A percentile compares a stretch with the other conserved stretches of the same genome.
phyloP scores from a whole-genome alignment of 1,140 invertebrate genomes.

The Probaryconus sp. region DNA sequence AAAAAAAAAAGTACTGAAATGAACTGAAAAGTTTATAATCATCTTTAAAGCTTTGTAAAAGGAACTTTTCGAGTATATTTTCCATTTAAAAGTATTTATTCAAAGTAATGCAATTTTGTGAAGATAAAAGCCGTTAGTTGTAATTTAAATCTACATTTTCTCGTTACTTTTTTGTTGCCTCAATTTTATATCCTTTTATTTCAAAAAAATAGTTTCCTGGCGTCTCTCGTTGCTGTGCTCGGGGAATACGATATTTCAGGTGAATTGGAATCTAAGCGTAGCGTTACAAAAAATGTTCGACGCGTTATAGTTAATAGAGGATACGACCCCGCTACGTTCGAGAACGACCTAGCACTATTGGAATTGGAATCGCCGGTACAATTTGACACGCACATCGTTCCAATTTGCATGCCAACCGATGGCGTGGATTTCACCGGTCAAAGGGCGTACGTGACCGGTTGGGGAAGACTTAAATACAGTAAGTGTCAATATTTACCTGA shows the following conservation, averaged over 20 bases:
- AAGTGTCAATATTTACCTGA: too few relatives aligned
- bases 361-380: slow-evolving; percentile 90
- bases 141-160: too few relatives aligned
- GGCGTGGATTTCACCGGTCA: slow-evolving; percentile 89
- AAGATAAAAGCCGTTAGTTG: too few relatives aligned
- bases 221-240: slow-evolving; percentile 92
- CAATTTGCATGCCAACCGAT: slow-evolving; percentile 93
- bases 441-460: slow-evolving; percentile 90
- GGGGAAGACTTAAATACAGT: slow-evolving; percentile 83
- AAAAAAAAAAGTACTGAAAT: too few relatives aligned
- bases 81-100: too few relatives aligned
- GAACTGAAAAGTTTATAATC: too few relatives aligned
- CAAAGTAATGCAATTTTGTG: too few relatives aligned
- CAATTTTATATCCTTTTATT: too few relatives aligned
- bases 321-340: slow-evolving; percentile 93
- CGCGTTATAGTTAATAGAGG: slow-evolving; percentile 92
- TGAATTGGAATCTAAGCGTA: slow-evolving; percentile 86
- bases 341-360: slow-evolving; percentile 92
- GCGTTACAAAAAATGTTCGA: slow-evolving; percentile 89
- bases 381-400: slow-evolving; percentile 92
- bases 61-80: too few relatives aligned
- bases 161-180: too few relatives aligned
- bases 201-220: slow-evolving; percentile 91
- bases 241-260: slow-evolving; percentile 94
- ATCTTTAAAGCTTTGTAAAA: too few relatives aligned